Base-by-base conservation (phyloP, 2,797 vertebrate genomes). In the Pangasius krempfi region DNA sequence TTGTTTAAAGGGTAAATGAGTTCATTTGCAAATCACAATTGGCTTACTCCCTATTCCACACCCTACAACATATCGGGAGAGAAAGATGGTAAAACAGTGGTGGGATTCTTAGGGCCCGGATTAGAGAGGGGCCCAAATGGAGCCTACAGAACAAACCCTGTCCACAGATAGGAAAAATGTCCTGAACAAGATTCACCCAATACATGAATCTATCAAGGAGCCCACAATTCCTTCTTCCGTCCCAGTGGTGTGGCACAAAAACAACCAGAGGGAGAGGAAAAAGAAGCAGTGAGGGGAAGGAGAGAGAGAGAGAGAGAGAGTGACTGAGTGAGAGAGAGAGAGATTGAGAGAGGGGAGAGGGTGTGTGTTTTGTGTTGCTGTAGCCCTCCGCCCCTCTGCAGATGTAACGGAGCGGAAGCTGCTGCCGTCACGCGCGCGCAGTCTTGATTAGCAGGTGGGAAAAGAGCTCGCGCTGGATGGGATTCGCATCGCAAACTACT, bases 401-500 rank as follows among this genome's bases (percentile, higher is more conserved):
- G 85, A 89, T 66, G 78, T 72, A 87, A 82, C 64, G 73, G 85
- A 88, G 54, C 56, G 79, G 75, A 85, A 85, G 76, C 84, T 70
- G 68, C 33, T 60, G 66, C 66, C 54, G 68, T 73, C 90, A 88
- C 89, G 91, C 89, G 73, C 92, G 66, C 90, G 84, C 89, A 90
- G 73, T 89, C 88, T 89, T 90, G 75, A 64, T 78, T 80, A 80
- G 85, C 85, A 62, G 54, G 60, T 50, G 86, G 37, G 56, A 5
- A 60, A 37, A 40, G 37, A 50, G 14, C 20, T 44, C 83, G 68
- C 87, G 72, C 82, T 1, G 89, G 37, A 54, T 90, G 62, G 22
- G 58, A 82, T 89, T 81, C 47, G 18, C 60, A 44, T 86, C 64
- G 22, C 5, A 79, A 70, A 86, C 78, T 88, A 95, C 96, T 94